Conservation (phyloP, 2,113 vertebrate species). For the Malurus elegans region DNA sequence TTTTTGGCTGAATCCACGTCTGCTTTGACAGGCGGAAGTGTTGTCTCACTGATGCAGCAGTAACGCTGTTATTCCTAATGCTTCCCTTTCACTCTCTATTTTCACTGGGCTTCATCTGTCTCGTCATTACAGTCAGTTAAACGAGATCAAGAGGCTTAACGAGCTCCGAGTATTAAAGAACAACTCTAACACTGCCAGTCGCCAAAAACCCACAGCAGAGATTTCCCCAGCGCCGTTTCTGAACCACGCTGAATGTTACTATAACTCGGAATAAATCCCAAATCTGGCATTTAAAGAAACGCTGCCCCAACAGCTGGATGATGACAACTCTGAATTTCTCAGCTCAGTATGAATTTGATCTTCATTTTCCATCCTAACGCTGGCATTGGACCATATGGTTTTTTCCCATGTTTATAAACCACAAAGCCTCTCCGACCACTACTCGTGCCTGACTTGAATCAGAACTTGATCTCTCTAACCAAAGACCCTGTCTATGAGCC, state of each 20-base stretch:
- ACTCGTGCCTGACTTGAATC: not conserved
- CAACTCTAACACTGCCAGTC: not conserved
- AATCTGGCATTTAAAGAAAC: not conserved
- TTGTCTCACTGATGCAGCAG: not conserved
- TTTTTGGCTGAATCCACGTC: not conserved
- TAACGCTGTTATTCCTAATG: not conserved
- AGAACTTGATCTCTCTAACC: not conserved
- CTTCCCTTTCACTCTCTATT: not conserved
- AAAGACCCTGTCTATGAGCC: not conserved
- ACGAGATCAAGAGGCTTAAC: not conserved
- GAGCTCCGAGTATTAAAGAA: not conserved
- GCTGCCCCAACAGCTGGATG: not conserved
- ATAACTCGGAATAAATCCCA: not conserved
- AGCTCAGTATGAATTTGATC: not conserved
- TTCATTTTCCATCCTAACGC: not conserved
- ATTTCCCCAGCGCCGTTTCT: not conserved
- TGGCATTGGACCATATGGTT: not conserved
- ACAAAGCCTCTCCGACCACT: not conserved
- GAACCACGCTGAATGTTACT: rapidly evolving
- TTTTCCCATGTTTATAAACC: not conserved
- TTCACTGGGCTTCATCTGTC: not conserved
- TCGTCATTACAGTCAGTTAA: not conserved
- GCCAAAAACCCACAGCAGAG: not conserved
- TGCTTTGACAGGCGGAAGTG: not conserved
- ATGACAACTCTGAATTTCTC: not conserved